A percentile compares a stretch with the other conserved stretches of the same genome.
Conservation (phyloP, 1,140 invertebrate species). For the Spodoptera litura region DNA sequence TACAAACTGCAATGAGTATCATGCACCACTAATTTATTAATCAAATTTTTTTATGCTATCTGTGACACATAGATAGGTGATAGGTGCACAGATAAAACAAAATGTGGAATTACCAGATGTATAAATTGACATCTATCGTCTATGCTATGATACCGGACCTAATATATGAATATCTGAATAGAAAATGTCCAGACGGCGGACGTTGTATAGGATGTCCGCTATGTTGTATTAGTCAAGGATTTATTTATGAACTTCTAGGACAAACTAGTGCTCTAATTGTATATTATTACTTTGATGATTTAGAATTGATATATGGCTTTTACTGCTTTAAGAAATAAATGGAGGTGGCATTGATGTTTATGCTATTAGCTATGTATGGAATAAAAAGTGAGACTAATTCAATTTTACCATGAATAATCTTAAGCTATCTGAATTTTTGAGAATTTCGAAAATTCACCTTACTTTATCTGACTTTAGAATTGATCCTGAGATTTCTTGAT, state of each 20-base stretch:
- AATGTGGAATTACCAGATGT: neutral
- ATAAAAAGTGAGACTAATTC: too few species aligned
- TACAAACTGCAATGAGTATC: too few species aligned
- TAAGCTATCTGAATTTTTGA: too few species aligned
- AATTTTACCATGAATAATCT: too few species aligned
- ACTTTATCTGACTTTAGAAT: too few species aligned
- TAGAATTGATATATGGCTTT: neutral
- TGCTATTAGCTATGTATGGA: too few species aligned
- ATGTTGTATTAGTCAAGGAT: conserved; percentile 1
- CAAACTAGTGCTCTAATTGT: conserved; percentile 5
- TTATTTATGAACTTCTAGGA: neutral
- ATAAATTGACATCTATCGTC: neutral
- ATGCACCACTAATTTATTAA: neutral
- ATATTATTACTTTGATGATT: conserved; percentile 20
- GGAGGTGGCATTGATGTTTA: too few species aligned
- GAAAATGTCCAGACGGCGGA: conserved; percentile 20
- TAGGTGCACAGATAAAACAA: neutral
- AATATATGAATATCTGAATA: conserved; percentile 25
- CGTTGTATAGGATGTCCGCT: conserved; percentile 22
- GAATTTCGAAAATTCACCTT: too few species aligned
- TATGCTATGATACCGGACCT: neutral
- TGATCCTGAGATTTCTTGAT: too few species aligned
- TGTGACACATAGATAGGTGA: neutral
- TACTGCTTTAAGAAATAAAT: too few species aligned
- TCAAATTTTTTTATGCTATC: neutral